Base-by-base conservation (phyloP, 2,797 vertebrate genomes). In the Choloepus didactylus region DNA sequence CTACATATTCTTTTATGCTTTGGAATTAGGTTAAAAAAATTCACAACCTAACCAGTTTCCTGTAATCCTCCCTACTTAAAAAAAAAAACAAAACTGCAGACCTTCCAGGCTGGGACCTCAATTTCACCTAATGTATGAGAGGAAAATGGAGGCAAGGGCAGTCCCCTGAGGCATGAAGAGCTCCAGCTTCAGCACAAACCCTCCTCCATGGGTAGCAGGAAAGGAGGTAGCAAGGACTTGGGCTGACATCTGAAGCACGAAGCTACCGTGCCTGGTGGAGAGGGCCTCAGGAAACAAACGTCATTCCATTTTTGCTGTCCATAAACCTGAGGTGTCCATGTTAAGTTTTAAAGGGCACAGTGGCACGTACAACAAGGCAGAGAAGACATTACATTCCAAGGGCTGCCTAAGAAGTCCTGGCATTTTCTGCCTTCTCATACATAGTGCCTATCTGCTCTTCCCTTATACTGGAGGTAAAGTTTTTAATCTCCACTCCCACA, bases 181-280 rank as follows among this genome's bases (percentile, higher is more conserved):
- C 73, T 23, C 46, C 27, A 90, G 66, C 80, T 80, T 91, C 54
- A 88, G 93, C 92, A 84, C 82, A 44, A 3, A 80, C 49, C 59
- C 88, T 89, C 90, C 87, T 89, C 54, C 91, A 85, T 0, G 0
- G 91, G 72, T 82, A 95, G 93, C 94, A 93, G 93, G 88, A 91
- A 82, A 95, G 85, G 96, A 96, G 96, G 96, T 95, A 97, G 94
- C 86, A 73, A 96, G 95, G 87, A 82, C 93, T 91, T 38, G 46
- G 92, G 93, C 93, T 96, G 93, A 87, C 87, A 44, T 72, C 72
- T 41, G 85, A 88, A 92, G 89, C 81, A 83, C 82, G 95, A 75
- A 85, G 76, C 62, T 89, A 69, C 89, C 18, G 86, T 95, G 89
- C 83, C 86, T 83, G 83, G 87, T 56, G 60, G 64, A 94, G 44